Evolutionary conservation across 1,140 invertebrate genomes (phyloP), one percentile per base, ranked within the genome.

Genomic region (Drosophila funebris): DNA sequence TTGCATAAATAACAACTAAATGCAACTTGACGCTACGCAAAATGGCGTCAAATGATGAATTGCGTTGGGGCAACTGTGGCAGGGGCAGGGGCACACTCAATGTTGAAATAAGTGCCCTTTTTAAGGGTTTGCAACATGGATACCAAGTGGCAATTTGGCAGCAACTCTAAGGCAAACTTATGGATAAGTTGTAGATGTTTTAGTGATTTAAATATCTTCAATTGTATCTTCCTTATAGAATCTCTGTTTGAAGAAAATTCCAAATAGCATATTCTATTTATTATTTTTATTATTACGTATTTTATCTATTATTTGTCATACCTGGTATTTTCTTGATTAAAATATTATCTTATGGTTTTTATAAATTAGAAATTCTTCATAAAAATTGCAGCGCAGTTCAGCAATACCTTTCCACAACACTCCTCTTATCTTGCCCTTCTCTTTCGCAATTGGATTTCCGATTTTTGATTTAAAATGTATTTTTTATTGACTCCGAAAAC

Each of bases 1-100:
- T 90, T 90, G 88, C 87, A 90, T 90, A 90, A 90, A 90, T 90
- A 88, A 76, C 68, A 90, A 73, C 72, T 90, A 83, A 90, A 90
- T 90, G 82, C 82, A 90, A 90, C 76, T 90, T 90, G 87, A 70
- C 76, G 87, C 78, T 52, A 46, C 57, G 60, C 74, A 76, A 82
- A 88, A 71, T 87, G 83, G 85, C 79, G 78, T 68, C 78, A 83
- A 71, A 70, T 87, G 83, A 87, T 87, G 78, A 67, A 87, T 88
- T 82, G 75, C 61, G 63, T 18, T 43, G 50, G 52, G 39, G 53
- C 14, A 41, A 46, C 13, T 13, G 57, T 43, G 8, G 20, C 39
- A 24, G 52, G n/a, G 18, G 24, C 11, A 27, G 46, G 48, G 14
- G 48, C 4, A 16, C 7, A 24, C 5, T 27, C 16, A 27, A 37